Base-by-base conservation (phyloP, 1,140 invertebrate species). In the Anoplolepis gracilipes region DNA sequence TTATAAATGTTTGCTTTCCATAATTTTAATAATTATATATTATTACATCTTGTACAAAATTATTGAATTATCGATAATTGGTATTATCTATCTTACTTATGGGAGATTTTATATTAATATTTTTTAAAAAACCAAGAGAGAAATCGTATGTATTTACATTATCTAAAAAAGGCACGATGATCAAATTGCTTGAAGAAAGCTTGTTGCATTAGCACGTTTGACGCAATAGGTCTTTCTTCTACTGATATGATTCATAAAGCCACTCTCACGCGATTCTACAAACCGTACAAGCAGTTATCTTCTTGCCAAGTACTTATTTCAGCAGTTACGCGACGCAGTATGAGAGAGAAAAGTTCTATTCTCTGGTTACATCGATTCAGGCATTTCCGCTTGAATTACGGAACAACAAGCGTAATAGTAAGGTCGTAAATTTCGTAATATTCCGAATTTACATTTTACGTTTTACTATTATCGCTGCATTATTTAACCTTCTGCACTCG, bases 161-260 rank as follows among this genome's bases (percentile, higher is more conserved):
- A 39, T 55, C 53, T 28, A 4, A 19, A 36, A 11, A 79, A 22
- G 25, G 25, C 13, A 33, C 2, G 62, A 69, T 55, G 19, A 55
- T 59, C 64, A 16, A 55, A 55, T 55, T 3, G 25, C 25, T 67
- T 13, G 10, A 69, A 53, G 46, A 70, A 79, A 79, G 76, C 16
- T 4, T 69, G 13, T 69, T 69, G 76, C 42, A 69, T 69, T 79
- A 53, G 13, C 42, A 19, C 76, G 53, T 70, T 79, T 79, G 77
- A 79, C 30, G 77, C 77, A 79, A 79, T 30, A 69, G 25, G 7
- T 55, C 64, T 70, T 55, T 79, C 77, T 70, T 69, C 30, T 19
- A 25, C 33, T 39, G 64, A 55, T 79, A 79, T 79, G 77, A 79
- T 79, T 79, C 77, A 69, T 46, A 11, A 55, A 36, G 64, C 55